Conservation (phyloP, 2,888 invertebrate species). For the Metalampra italica region DNA sequence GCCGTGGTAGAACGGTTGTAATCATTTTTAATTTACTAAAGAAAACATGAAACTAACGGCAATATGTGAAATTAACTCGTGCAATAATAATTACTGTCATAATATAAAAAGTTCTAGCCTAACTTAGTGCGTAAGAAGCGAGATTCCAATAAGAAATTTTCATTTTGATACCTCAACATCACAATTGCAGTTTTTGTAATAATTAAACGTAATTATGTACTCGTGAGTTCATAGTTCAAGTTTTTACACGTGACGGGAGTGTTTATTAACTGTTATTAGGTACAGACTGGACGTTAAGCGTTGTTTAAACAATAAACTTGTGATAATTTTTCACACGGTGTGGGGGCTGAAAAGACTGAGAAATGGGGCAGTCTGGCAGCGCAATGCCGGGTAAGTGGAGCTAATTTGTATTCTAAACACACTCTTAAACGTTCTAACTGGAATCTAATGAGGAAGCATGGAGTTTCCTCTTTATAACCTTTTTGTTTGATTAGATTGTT, state of each 20-base stretch:
- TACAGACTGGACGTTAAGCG: constrained; percentile 27
- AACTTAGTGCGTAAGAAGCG: constrained; percentile 15
- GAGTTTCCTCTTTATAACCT: constrained; percentile 29
- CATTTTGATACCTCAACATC: background rate
- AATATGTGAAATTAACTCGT: constrained; percentile 29
- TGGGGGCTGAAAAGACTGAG: constrained; percentile 13
- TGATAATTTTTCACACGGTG: constrained; percentile 19
- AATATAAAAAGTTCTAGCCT: constrained; percentile 9
- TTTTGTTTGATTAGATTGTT: constrained; percentile 1
- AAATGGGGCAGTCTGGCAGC: constrained; percentile 67
- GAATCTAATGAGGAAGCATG: constrained; percentile 37
- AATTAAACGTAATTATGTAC: constrained; percentile 38
- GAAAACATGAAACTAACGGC: constrained; percentile 23
- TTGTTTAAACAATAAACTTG: constrained; percentile 29
- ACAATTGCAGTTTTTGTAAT: constrained; percentile 5
- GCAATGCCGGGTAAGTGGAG: constrained; percentile 63
- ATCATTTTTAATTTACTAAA: background rate
- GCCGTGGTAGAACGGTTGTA: background rate
- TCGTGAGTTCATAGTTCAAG: constrained; percentile 53
- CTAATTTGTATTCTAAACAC: constrained; percentile 33
- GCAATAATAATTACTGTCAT: constrained; percentile 23
- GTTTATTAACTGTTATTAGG: constrained; percentile 20
- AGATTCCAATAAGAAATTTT: constrained; percentile 34
- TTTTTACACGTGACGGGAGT: constrained; percentile 34
- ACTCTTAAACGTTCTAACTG: constrained; percentile 29